A percentile compares a stretch with the other conserved stretches of the same genome.
Evolutionary conservation across 1,140 invertebrate species (phyloP).

Genomic region (Choristoneura fumiferana): DNA sequence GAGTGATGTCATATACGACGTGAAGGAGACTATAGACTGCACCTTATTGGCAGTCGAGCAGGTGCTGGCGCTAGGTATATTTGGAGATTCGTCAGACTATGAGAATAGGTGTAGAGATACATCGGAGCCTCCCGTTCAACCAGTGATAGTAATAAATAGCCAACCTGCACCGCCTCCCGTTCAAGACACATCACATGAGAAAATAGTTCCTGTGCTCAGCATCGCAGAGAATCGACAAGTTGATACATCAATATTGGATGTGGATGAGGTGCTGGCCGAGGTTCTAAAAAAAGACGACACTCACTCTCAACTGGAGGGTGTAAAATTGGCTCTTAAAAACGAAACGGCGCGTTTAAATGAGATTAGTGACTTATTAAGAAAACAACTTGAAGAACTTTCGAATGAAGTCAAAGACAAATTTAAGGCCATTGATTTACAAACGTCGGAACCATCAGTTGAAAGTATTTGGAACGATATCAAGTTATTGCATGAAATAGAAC

Average conservation of each 20-base stretch:
- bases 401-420: slow-evolving; percentile 35
- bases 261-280: not conserved
- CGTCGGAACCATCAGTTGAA: slow-evolving; percentile 28
- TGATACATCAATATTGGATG: not conserved
- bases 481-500: slow-evolving; percentile 39
- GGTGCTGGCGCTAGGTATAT: slow-evolving; percentile 38
- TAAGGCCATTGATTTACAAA: slow-evolving; percentile 27
- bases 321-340: slow-evolving; percentile 23
- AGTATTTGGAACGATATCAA: slow-evolving; percentile 42
- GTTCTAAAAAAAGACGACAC: slow-evolving; percentile 22
- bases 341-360: slow-evolving; percentile 43
- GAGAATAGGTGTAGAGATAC: slow-evolving; percentile 32
- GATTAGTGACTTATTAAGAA: slow-evolving; percentile 42
- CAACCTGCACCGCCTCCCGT: not conserved
- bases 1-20: slow-evolving; percentile 51
- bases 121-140: not conserved
- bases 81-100: slow-evolving; percentile 33
- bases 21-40: slow-evolving; percentile 54
- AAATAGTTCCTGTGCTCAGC: not conserved
- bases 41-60: slow-evolving; percentile 61
- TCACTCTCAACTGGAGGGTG: slow-evolving; percentile 25
- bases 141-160: not conserved
- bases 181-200: not conserved
- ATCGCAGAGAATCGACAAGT: not conserved
- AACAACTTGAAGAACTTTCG: slow-evolving; percentile 46